Evolutionary conservation across 2,797 vertebrate genomes (phyloP).

Genomic region (Meda fulgida): DNA sequence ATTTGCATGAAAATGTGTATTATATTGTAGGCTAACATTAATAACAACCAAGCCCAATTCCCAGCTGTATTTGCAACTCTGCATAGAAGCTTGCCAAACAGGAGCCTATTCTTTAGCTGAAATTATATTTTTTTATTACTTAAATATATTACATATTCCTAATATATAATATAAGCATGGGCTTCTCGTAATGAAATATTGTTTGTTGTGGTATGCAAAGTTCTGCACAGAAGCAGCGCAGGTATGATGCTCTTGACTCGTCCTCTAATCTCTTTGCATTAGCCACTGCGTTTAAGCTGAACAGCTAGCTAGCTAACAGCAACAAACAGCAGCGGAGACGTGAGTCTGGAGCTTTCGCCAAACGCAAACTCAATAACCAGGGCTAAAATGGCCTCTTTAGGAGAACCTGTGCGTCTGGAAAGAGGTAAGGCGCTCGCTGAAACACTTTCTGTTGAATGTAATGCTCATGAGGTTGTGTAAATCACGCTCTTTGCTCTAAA

Average conservation of each 20-base stretch:
- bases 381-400: slow-evolving; percentile 87
- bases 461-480: background rate
- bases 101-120: background rate
- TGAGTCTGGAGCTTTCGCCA: slow-evolving; percentile 28
- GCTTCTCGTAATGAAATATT: background rate
- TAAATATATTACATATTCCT: background rate
- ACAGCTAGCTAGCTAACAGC: slow-evolving; percentile 48
- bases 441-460: background rate
- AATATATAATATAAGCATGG: background rate
- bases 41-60: background rate
- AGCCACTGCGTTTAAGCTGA: slow-evolving; percentile 29
- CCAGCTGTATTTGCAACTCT: background rate
- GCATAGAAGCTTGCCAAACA: background rate
- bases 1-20: background rate
- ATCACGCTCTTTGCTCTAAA: background rate
- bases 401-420: slow-evolving; percentile 92
- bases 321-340: slow-evolving; percentile 22
- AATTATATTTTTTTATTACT: background rate
- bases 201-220: background rate
- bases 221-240: slow-evolving; percentile 52
- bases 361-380: slow-evolving; percentile 43
- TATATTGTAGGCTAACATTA: background rate
- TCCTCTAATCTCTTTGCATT: slow-evolving; percentile 48
- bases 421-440: slow-evolving; percentile 80
- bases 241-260: slow-evolving; percentile 29